Base-by-base conservation (phyloP, 2,888 invertebrate species). In the Crematogaster levior region DNA sequence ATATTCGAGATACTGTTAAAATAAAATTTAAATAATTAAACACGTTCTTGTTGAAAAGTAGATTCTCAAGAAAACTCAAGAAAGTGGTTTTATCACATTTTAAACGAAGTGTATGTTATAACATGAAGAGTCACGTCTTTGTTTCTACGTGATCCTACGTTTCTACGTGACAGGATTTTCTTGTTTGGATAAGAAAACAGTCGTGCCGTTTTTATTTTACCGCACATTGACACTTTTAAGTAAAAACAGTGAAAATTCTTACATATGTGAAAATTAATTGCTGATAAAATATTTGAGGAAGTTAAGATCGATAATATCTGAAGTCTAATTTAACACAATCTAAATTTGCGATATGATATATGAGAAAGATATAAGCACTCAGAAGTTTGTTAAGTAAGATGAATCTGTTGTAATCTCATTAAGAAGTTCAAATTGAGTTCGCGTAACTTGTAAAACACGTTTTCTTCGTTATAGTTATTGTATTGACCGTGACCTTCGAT, bases 401-500 rank as follows among this genome's bases (percentile, higher is more conserved):
- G 15, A 63, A 43, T 24, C 34, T 30, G 24, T 10, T n/a, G 15
- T 24, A 51, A 30, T 34, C 34, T 74, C 56, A 40, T 18, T 7
- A 21, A 34, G 10, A 66, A 40, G 43, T 63, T 40, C 46, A 66
- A 63, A 27, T 77, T 85, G 87, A 81, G 65, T 60, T 68, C 18
- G 21, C 18, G 18, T 12, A 34, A 24, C 12, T 79, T 6, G 12
- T 51, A 15, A 1, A 51, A 5, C 51, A 18, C 10, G 3, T 70
- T 5, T 24, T 21, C 27, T 6, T 34, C 34, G 40, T 43, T 46
- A 34, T 34, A 34, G 37, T 37, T 61, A 18, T 12, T 63, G 40
- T 18, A 48, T 40, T 51, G 84, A 27, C 84, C 87, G 34, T 89
- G 86, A 89, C 87, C 84, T 89, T 89, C 81, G 61, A 37, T 24